A percentile compares a stretch with the other conserved stretches of the same genome.
These are phyloP conservation scores for Bergia puertoricense DNA, from an alignment of 92 coral and sea anemone species.

Conservation along the genomic window DNA sequence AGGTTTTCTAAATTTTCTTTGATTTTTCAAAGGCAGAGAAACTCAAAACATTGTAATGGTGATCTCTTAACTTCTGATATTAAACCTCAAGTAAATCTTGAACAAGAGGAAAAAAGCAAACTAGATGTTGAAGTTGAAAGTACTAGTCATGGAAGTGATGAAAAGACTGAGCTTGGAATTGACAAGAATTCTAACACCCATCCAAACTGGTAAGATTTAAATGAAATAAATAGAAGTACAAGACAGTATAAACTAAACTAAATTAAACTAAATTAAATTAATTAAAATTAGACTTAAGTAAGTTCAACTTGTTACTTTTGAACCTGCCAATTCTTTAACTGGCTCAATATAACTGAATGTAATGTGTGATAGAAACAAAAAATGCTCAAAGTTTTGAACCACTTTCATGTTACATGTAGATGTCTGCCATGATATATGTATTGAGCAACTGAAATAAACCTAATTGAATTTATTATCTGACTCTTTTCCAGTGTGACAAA, in stretches of 20 bases:
- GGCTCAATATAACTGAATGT: no score
- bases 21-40: constrained; percentile 29
- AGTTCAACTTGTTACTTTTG: not conserved
- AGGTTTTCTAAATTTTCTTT: constrained; percentile 23
- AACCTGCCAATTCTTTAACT: not conserved
- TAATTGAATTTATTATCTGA: no score
- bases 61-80: not conserved
- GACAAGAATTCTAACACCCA: constrained; percentile 18
- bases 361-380: no score
- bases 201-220: constrained; percentile 16
- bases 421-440: no score
- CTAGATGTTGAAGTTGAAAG: constrained; percentile 22
- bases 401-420: no score
- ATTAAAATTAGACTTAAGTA: not conserved
- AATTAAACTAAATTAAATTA: not conserved
- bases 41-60: not conserved
- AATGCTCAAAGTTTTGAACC: no score
- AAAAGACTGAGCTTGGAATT: not conserved
- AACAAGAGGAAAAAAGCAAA: not conserved
- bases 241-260: not conserved
- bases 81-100: constrained; percentile 8
- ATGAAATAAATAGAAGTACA: not conserved
- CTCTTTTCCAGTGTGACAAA: no score
- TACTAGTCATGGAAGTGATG: constrained; percentile 10
- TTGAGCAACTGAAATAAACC: no score